These are phyloP conservation scores for Pleuronectes platessa DNA, from an alignment of 2,113 vertebrate species.

Conservation along the genomic window DNA sequence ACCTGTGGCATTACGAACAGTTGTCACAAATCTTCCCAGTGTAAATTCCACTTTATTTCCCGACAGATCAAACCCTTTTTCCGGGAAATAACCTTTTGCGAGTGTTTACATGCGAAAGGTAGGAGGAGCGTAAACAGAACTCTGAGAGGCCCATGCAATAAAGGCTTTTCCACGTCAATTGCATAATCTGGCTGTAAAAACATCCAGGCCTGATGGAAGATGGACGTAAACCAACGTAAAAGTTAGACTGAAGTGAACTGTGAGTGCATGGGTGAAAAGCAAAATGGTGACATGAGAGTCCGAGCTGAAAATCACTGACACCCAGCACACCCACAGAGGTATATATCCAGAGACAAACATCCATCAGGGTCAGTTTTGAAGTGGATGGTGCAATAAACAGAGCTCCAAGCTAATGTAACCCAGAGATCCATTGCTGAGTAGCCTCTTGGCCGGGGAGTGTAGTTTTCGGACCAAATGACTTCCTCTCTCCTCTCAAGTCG, in stretches of 20 bases:
- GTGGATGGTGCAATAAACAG: slow-evolving; percentile 58
- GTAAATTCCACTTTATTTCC: slow-evolving; percentile 29
- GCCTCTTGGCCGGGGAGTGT: slow-evolving; percentile 45
- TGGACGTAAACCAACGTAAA: neutral
- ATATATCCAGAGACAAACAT: slow-evolving; percentile 37
- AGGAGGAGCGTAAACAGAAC: slow-evolving; percentile 16
- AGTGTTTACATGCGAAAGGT: slow-evolving; percentile 33
- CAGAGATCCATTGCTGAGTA: slow-evolving; percentile 50
- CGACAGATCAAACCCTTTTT: slow-evolving; percentile 16
- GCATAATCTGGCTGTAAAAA: slow-evolving; percentile 13
- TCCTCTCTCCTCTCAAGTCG: slow-evolving; percentile 28
- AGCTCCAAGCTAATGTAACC: slow-evolving; percentile 62
- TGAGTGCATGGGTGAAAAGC: neutral
- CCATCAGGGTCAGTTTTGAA: slow-evolving; percentile 39
- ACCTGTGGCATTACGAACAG: slow-evolving; percentile 8
- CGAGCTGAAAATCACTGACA: neutral
- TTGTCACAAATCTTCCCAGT: slow-evolving; percentile 12
- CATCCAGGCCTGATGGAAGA: neutral
- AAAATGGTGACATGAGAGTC: slow-evolving; percentile 7
- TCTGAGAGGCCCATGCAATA: neutral
- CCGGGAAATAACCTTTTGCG: slow-evolving; percentile 29
- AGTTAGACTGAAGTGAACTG: neutral
- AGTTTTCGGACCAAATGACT: slow-evolving; percentile 45
- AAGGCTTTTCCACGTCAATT: slow-evolving; percentile 25
- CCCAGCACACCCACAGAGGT: slow-evolving; percentile 9